Percentiles rank a stretch among this genome's conserved stretches.
These are phyloP conservation scores for Merluccius polli DNA, from an alignment of 2,797 vertebrate genomes.

Conservation along the genomic window DNA sequence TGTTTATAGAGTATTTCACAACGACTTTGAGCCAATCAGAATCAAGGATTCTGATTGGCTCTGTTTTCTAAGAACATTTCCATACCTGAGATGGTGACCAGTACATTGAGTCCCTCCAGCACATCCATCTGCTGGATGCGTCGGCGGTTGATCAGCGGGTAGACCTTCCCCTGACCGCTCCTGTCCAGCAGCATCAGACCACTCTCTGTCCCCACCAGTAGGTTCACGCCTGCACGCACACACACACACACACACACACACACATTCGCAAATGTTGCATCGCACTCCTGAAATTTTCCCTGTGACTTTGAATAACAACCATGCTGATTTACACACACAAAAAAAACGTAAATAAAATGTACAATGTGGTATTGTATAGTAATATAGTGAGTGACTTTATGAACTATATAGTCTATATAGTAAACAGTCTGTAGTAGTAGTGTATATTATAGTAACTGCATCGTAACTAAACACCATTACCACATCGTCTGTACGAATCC, in stretches of 20 bases:
- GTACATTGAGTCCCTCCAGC: slow-evolving; percentile 85
- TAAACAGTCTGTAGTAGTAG: background rate
- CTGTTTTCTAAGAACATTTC: too few species aligned
- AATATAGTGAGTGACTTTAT: background rate
- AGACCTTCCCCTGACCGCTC: slow-evolving; percentile 87
- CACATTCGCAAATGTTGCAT: background rate
- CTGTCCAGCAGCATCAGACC: slow-evolving; percentile 87
- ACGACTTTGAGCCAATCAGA: too few species aligned
- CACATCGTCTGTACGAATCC: background rate
- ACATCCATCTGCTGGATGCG: slow-evolving; percentile 93
- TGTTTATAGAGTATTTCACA: too few species aligned
- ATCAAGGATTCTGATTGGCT: too few species aligned
- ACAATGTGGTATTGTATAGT: background rate
- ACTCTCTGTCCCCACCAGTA: slow-evolving; percentile 85
- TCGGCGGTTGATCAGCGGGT: slow-evolving; percentile 83
- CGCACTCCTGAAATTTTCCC: background rate
- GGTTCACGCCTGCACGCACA: slow-evolving; percentile 78
- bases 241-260: background rate
- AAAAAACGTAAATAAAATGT: background rate
- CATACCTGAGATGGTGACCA: slow-evolving; percentile 88
- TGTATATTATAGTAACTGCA: background rate
- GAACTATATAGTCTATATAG: background rate
- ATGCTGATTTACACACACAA: too few species aligned
- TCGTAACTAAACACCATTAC: background rate
- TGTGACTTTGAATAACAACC: background rate